Conservation (phyloP, 2,888 invertebrate species). For the Acrobasis suavella region DNA sequence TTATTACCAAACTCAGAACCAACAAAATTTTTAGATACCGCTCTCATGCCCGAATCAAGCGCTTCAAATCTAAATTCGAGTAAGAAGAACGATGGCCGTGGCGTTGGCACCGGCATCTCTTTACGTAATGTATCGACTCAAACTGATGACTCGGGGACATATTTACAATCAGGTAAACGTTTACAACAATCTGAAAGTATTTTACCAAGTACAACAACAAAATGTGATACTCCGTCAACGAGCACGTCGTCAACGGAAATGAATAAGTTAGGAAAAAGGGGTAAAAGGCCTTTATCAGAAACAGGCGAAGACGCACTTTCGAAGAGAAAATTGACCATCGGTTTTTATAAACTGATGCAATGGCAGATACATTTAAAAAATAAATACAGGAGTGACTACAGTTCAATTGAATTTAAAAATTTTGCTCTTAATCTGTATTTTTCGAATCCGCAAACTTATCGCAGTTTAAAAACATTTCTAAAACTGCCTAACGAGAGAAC, state of each 20-base stretch:
- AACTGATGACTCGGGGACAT: not conserved
- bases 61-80: not conserved
- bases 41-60: not conserved
- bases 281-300: not conserved
- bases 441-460: conserved; percentile 2
- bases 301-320: not conserved
- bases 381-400: not conserved
- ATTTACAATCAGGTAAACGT: not conserved
- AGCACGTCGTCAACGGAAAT: not conserved
- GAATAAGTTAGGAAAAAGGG: not conserved
- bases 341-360: not conserved
- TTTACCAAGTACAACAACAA: not conserved
- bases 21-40: not conserved
- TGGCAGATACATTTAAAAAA: conserved; percentile 1
- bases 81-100: not conserved
- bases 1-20: conserved; percentile 17
- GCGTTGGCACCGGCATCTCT: not conserved
- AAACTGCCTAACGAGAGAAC: not conserved
- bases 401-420: not conserved
- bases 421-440: conserved; percentile 4
- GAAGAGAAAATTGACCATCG: not conserved
- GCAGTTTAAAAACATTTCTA: not conserved
- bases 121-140: not conserved
- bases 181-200: not conserved
- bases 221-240: not conserved